Conservation (phyloP, 2,888 invertebrate genomes). For the Xanthostigma xanthostigma region DNA sequence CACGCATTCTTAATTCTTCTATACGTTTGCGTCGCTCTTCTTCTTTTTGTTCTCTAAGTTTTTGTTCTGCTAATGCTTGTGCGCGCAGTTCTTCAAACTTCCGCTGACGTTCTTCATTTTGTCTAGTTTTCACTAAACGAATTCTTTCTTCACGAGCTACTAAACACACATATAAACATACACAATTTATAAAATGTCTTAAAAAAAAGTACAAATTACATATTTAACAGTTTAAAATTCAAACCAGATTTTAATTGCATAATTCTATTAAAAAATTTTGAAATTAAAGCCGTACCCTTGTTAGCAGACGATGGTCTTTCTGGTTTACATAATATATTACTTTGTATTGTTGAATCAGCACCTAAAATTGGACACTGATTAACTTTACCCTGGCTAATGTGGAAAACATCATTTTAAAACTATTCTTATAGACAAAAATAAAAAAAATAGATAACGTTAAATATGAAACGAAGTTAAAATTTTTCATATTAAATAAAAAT, state of each 20-base stretch:
- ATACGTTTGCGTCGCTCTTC: constrained; percentile 68
- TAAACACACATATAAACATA: constrained; percentile 14
- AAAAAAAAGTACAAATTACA: no score
- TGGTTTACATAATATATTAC: no score
- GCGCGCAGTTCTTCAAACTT: constrained; percentile 80
- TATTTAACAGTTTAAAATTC: no score
- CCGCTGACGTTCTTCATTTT: constrained; percentile 78
- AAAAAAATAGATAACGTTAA: no score
- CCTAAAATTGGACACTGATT: no score
- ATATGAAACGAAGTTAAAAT: no score
- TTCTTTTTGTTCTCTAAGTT: constrained; percentile 78
- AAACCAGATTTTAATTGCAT: no score
- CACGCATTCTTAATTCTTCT: constrained; percentile 66
- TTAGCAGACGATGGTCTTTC: not conserved
- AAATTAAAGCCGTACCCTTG: not conserved
- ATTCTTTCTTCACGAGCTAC: constrained; percentile 49
- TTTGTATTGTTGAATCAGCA: no score
- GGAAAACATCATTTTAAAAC: no score
- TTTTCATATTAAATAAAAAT: no score
- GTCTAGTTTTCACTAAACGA: constrained; percentile 65
- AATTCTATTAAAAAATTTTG: not conserved
- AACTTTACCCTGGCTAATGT: no score
- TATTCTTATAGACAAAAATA: no score
- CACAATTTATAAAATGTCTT: not conserved
- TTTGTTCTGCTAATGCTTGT: constrained; percentile 78